Conservation (phyloP, 2,888 invertebrate species). For the Ypsolopha scabrella region DNA sequence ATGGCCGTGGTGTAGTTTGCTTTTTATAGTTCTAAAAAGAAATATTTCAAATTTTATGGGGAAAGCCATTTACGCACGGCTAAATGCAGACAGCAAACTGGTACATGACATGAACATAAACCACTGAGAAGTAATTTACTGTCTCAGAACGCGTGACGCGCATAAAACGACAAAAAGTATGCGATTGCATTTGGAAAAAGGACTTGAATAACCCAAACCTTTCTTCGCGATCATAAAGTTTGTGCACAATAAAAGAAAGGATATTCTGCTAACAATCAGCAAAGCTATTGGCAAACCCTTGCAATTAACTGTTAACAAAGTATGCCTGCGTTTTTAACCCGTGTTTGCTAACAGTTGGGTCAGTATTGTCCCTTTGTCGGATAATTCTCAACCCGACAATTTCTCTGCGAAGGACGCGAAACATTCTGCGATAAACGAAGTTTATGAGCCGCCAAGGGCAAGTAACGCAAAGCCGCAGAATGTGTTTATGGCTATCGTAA, state of each 20-base stretch:
- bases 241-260: constrained; percentile 37
- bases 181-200: constrained; percentile 11
- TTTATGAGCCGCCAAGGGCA: constrained; percentile 53
- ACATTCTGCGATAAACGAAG: constrained; percentile 25
- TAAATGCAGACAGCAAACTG: too few species aligned
- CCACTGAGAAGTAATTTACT: not conserved
- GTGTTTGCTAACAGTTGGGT: constrained; percentile 44
- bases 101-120: not conserved
- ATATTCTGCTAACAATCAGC: constrained; percentile 32
- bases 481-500: constrained; percentile 45
- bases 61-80: too few species aligned
- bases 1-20: too few species aligned
- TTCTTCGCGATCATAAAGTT: constrained; percentile 21
- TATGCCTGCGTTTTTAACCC: constrained; percentile 23
- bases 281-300: constrained; percentile 52
- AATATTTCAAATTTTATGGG: too few species aligned
- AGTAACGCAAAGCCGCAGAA: constrained; percentile 29
- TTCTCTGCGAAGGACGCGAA: constrained; percentile 23
- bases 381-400: constrained; percentile 41
- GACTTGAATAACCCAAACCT: constrained; percentile 16
- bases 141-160: not conserved
- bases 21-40: too few species aligned
- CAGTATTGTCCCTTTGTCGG: constrained; percentile 33
- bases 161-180: constrained; percentile 6
- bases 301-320: constrained; percentile 50